Percentiles rank a stretch among this genome's conserved stretches.
phyloP scores from a whole-genome alignment of 2,113 vertebrate genomes.

The Hiodon tergisus region DNA sequence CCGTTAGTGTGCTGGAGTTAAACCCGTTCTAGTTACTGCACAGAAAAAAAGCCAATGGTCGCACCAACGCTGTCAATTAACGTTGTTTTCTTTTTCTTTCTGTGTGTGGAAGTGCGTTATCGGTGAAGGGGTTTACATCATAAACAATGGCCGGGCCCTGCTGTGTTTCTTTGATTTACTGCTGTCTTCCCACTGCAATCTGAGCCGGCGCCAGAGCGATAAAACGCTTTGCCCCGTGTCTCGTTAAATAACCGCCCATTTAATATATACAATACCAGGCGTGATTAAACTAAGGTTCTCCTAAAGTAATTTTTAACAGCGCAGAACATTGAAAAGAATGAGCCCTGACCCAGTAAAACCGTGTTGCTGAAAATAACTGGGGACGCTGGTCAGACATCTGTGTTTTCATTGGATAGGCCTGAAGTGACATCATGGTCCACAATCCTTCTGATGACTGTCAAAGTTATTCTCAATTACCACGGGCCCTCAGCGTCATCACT shows the following conservation, averaged over 20 bases:
- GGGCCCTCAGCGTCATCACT: too few species aligned
- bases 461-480: too few species aligned
- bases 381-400: background rate
- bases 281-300: slow-evolving; percentile 1
- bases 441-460: too few species aligned
- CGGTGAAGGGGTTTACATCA: slow-evolving; percentile 11
- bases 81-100: too few species aligned
- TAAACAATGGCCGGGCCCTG: too few species aligned
- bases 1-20: background rate
- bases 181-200: background rate
- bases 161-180: background rate
- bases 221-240: background rate
- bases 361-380: background rate
- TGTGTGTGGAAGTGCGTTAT: slow-evolving; percentile 21
- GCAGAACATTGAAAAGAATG: background rate
- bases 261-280: background rate
- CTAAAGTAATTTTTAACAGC: slow-evolving; percentile 8
- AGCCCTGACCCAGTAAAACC: slow-evolving; percentile 3
- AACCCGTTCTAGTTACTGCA: background rate
- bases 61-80: too few species aligned
- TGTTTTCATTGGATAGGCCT: background rate
- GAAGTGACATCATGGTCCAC: too few species aligned
- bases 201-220: background rate
- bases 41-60: background rate
- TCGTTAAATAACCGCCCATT: background rate